phyloP scores from a whole-genome alignment of 2,113 vertebrate species.

The Nothobranchius furzeri region DNA sequence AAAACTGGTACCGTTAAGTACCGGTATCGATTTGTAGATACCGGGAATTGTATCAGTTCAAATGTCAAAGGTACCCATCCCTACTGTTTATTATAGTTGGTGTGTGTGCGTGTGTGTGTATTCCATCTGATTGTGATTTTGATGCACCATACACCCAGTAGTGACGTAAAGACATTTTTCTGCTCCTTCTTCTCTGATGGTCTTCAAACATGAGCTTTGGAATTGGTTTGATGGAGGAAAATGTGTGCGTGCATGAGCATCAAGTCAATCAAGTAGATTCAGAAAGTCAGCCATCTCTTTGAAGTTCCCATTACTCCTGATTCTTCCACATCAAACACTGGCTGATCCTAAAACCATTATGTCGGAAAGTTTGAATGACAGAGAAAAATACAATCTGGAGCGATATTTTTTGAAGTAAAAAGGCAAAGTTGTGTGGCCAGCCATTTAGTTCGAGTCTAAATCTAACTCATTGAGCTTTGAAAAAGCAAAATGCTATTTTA shows the following conservation, averaged over 20 bases:
- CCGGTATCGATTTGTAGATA: too few relatives aligned
- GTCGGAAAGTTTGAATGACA: constrained; percentile 46
- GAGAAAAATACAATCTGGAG: constrained; percentile 23
- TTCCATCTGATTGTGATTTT: constrained; percentile 24
- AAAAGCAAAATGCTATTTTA: constrained; percentile 39
- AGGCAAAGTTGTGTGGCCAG: constrained; percentile 14
- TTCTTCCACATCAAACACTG: constrained; percentile 74
- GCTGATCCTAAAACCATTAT: constrained; percentile 73
- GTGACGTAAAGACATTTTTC: constrained; percentile 4
- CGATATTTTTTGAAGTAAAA: neutral
- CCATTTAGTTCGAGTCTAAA: constrained; percentile 35
- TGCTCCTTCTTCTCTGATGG: constrained; percentile 9
- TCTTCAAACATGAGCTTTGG: constrained; percentile 37
- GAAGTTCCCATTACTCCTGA: constrained; percentile 77
- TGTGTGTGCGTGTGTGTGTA: constrained; percentile 6
- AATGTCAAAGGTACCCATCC: too few relatives aligned
- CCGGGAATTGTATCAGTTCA: too few relatives aligned
- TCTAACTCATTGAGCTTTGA: constrained; percentile 16
- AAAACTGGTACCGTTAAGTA: too few relatives aligned
- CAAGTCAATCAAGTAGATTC: constrained; percentile 67
- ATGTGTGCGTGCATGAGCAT: constrained; percentile 48
- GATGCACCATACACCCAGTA: constrained; percentile 37
- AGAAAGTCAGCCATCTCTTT: constrained; percentile 67
- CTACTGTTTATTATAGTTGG: neutral
- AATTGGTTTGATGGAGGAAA: constrained; percentile 59